These are phyloP conservation scores for Anguilla anguilla DNA, from an alignment of 2,797 vertebrate species.

Conservation along the genomic window DNA sequence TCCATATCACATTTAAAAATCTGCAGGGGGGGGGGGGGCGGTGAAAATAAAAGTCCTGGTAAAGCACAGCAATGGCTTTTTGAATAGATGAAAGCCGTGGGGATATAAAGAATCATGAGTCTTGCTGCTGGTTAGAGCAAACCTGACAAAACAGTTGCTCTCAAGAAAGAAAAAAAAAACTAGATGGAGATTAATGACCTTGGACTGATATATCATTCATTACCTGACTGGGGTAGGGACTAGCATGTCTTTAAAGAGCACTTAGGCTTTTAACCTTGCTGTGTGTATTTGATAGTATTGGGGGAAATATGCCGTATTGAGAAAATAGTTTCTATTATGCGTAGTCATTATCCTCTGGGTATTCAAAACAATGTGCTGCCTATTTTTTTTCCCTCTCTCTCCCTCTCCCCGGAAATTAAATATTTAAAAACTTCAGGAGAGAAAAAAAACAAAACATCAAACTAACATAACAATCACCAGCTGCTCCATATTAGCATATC, in stretches of 20 bases:
- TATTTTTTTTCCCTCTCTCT: slow-evolving; percentile 21
- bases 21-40: slow-evolving; percentile 39
- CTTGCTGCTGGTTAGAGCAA: slow-evolving; percentile 50
- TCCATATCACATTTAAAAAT: slow-evolving; percentile 49
- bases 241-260: slow-evolving; percentile 23
- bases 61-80: slow-evolving; percentile 43
- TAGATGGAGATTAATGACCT: slow-evolving; percentile 48
- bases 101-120: slow-evolving; percentile 49
- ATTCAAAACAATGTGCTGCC: slow-evolving; percentile 36
- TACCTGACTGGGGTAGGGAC: slow-evolving; percentile 2
- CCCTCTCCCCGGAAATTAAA: slow-evolving; percentile 28
- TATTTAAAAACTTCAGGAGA: slow-evolving; percentile 40
- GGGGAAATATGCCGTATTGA: slow-evolving; percentile 11
- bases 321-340: slow-evolving; percentile 35
- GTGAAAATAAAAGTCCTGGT: slow-evolving; percentile 49
- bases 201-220: slow-evolving; percentile 38
- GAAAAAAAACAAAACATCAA: slow-evolving; percentile 41
- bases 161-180: slow-evolving; percentile 29
- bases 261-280: slow-evolving; percentile 2
- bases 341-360: slow-evolving; percentile 31
- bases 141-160: slow-evolving; percentile 49
- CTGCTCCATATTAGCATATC: slow-evolving; percentile 40
- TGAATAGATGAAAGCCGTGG: slow-evolving; percentile 56
- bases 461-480: slow-evolving; percentile 42
- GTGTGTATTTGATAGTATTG: slow-evolving; percentile 24